Base-by-base conservation (phyloP, 2,113 vertebrate species). In the Dolichallabes microphthalmus region DNA sequence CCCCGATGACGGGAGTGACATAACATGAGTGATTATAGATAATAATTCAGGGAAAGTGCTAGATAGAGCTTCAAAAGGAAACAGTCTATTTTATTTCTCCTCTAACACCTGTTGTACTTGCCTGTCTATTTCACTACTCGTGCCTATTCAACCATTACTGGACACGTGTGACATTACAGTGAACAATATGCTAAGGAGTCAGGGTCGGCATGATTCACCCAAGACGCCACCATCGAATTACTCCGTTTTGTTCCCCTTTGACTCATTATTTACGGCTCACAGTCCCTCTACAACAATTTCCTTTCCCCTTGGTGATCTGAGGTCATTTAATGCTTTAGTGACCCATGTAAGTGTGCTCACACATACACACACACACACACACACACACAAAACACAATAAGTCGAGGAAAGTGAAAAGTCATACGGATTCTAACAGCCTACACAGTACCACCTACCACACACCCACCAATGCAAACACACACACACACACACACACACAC, bases 161-260 rank as follows among this genome's bases (percentile, higher is more conserved):
- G 58, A 64, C 25, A 4, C 60, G 52, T 73, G 68, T 57, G 20
- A 73, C 27, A 71, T 82, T 58, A 82, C 61, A 60, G 13, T 13
- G 13, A 32, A 50, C 32, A 71, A 57, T 57, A 30, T 39, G 66
- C 12, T 55, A 8, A 3, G 57, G 53, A 39, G 66, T 22, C 58
- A 52, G 55, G 27, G 32, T 60, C 55, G 58, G 82, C 25, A 74
- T n/a, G 14, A 53, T 77, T 64, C 27, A 64, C 27, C 20, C 15
- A 61, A 35, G n/a, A 63, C 52, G 25, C n/a, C 55, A 45, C 82
- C 27, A 50, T 77, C 58, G 64, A 77, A 84, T 84, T 52, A 76
- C 71, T 27, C 39, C 6, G 52, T 50, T 45, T 60, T 61, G 20
- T 63, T 45, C 27, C 35, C 71, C 22, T 66, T 25, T 30, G 35